phyloP scores from a whole-genome alignment of 2,797 vertebrate genomes.

The Microtus agrestis region DNA sequence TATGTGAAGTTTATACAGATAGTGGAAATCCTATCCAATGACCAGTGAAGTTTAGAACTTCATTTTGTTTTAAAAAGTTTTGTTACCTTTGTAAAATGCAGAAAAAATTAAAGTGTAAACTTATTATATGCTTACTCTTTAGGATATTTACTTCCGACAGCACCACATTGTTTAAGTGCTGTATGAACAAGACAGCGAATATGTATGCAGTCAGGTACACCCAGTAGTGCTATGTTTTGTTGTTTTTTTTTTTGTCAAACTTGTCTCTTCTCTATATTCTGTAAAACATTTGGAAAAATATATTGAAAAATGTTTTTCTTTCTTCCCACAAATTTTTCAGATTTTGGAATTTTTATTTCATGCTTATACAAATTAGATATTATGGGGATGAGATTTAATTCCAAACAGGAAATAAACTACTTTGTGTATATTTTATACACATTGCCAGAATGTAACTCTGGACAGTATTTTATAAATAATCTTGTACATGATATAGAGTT shows the following conservation, averaged over 20 bases:
- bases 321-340: neutral
- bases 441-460: neutral
- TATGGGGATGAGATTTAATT: neutral
- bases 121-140: neutral
- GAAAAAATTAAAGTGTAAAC: neutral
- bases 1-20: slow-evolving; percentile 16
- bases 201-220: neutral
- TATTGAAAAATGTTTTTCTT: neutral
- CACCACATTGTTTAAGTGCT: neutral
- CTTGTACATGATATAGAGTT: neutral
- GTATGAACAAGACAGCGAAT: neutral
- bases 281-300: slow-evolving; percentile 17
- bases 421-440: neutral
- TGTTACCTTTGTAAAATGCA: slow-evolving; percentile 16
- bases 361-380: neutral
- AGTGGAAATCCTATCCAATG: neutral
- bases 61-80: neutral
- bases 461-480: neutral
- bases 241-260: neutral
- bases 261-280: neutral
- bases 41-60: neutral
- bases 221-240: neutral
- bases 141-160: neutral
- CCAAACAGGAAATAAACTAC: neutral
- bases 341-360: neutral